Percentiles rank a stretch among this genome's conserved stretches.
Conservation (phyloP, 2,797 vertebrate genomes). For the Leptodactylus fallax region DNA sequence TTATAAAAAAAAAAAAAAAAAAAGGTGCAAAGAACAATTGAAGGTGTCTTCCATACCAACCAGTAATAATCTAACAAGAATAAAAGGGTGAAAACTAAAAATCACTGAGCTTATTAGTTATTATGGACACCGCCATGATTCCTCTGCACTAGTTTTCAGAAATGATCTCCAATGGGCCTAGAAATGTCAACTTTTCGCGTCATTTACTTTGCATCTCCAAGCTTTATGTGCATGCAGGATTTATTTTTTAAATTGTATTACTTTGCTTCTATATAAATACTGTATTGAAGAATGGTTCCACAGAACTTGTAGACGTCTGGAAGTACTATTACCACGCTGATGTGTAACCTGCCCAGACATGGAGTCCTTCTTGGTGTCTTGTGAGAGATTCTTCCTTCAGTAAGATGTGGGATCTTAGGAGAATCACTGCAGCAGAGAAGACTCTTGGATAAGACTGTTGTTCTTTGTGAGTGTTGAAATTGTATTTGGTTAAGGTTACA, state of each 20-base stretch:
- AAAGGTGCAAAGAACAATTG: not conserved
- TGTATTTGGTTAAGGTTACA: conserved; percentile 59
- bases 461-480: conserved; percentile 53
- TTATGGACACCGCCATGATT: not conserved
- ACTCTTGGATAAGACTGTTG: conserved; percentile 36
- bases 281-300: not conserved
- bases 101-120: not conserved
- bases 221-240: not conserved
- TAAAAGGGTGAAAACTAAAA: not conserved
- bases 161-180: not conserved
- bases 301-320: not conserved
- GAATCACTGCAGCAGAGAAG: conserved; percentile 61
- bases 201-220: not conserved
- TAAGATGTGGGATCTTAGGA: conserved; percentile 63
- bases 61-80: not conserved
- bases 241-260: not conserved
- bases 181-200: not conserved
- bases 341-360: conserved; percentile 5
- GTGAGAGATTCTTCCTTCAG: conserved; percentile 64
- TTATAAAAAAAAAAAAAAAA: no score
- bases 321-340: not conserved
- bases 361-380: conserved; percentile 60
- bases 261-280: not conserved
- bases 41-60: not conserved
- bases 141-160: not conserved